Base-by-base conservation (phyloP, 2,113 vertebrate genomes). In the Setophaga petechia region DNA sequence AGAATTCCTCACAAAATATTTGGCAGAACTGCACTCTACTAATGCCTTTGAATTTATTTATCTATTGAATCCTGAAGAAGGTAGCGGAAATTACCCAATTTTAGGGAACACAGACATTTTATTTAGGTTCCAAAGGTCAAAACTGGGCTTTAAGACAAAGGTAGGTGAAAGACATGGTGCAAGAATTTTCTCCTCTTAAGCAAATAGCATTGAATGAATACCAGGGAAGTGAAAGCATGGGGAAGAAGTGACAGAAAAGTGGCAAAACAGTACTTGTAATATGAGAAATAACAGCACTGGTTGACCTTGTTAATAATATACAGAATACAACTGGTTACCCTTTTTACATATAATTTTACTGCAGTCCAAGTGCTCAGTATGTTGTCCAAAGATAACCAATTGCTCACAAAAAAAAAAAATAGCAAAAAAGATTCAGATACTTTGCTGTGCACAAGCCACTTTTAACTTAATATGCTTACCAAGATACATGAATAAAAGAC, bases 211-310 rank as follows among this genome's bases (percentile, higher is more conserved):
- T 35, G 21, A 90, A 73, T 21, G 28, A 69, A 77, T 59, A 20
- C 14, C 35, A 85, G 13, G 25, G n/a, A 69, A 72, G 61, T 6
- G 6, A 72, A 78, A 10, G 7, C 13, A 35, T 0, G 0, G 4
- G 16, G 46, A 76, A 82, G 31, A 63, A 59, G 23, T 22, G 80
- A 69, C 15, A 55, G 1, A 0, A 12, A 81, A 54, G 11, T 31
- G 12, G 31, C 39, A 71, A 77, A 95, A 63, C 5, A 33, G 12
- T 55, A 77, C 28, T 58, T 59, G 13, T 7, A 72, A 19, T 18
- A 43, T 43, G 41, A 51, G 19, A 41, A 37, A 15, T 47, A 65
- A 11, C 12, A 85, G 37, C 52, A 72, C 7, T 47, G 31, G 8
- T 1, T 77, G 21, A 74, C 33, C 27, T 80, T 62, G 47, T 23